phyloP scores from a whole-genome alignment of 53 echinoderm and acorn worm genomes.

The Patiria pectinifera region DNA sequence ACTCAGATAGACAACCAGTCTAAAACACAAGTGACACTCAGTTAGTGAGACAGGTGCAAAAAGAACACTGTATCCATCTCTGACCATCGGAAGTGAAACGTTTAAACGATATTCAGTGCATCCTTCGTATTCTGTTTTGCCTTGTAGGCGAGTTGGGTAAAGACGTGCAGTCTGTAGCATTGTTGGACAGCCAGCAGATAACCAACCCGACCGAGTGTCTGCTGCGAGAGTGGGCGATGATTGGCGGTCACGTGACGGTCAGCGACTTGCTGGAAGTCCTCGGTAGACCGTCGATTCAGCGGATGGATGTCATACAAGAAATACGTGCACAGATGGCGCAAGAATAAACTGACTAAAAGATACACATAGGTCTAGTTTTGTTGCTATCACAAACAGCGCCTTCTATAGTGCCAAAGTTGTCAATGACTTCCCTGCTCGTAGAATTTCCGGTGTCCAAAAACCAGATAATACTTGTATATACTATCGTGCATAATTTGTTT shows the following conservation, averaged over 20 bases:
- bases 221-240: constrained; percentile 20
- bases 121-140: neutral
- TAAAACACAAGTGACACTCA: too few species aligned
- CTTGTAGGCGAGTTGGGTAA: constrained; percentile 33
- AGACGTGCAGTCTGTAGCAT: constrained; percentile 12
- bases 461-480: too few species aligned
- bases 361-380: too few species aligned
- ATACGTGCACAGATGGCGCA: constrained; percentile 8
- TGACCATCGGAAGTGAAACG: too few species aligned
- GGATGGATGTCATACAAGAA: constrained; percentile 38
- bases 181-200: neutral
- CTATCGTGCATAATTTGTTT: too few species aligned
- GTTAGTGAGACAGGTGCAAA: too few species aligned
- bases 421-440: too few species aligned
- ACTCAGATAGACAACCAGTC: too few species aligned
- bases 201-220: constrained; percentile 30
- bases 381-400: too few species aligned
- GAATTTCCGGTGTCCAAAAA: too few species aligned
- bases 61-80: too few species aligned
- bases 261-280: constrained; percentile 7
- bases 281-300: constrained; percentile 20
- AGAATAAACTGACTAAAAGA: neutral
- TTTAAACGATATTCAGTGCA: neutral
- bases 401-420: too few species aligned
- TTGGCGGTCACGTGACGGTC: constrained; percentile 15